Evolutionary conservation across 1,140 invertebrate species (phyloP), one percentile per base, ranked within the genome.

Genomic region (Agrypnia vestita): DNA sequence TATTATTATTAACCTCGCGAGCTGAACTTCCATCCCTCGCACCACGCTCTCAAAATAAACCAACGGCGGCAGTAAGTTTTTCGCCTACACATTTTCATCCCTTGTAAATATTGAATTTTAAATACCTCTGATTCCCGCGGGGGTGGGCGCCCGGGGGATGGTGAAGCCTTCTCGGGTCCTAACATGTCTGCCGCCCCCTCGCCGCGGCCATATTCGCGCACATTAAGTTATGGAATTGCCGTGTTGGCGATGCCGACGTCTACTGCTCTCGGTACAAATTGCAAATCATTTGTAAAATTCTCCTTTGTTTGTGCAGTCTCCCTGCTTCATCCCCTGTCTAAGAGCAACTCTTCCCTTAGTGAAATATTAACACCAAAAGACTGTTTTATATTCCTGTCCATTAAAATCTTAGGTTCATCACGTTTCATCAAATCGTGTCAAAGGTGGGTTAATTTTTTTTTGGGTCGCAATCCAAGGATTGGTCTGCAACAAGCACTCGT

Each of bases 271-370:
- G 25, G n/a, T 67, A 67, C 62, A 67, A 67, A 67, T 67, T 67
- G 62, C 62, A 67, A 67, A 67, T 67, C 62, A 67, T 67, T 67
- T 67, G 43, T 67, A 13, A 67, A 35, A 67, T 19, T n/a, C 62
- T 12, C 55, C 15, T 35, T 35, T 35, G 35, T 11, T 15, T 46
- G 62, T 49, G 17, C 17, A 13, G 15, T n/a, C 69, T 1, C 61
- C 51, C 12, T 8, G n/a, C n/a, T n/a, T n/a, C n/a, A n/a, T n/a
- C n/a, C n/a, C n/a, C n/a, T n/a, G n/a, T n/a, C n/a, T n/a, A n/a
- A n/a, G n/a, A n/a, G n/a, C n/a, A n/a, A n/a, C 15, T n/a, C 51
- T 17, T n/a, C 51, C 3, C 51, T 1, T 8, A 13, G 25, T 35
- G 25, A 35, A 6, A 35, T 35, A 35, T 35, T 35, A 35, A 35